Evolutionary conservation across 2,797 vertebrate genomes (phyloP), one percentile per base, ranked within the genome.

Genomic region (Microcaecilia unicolor): DNA sequence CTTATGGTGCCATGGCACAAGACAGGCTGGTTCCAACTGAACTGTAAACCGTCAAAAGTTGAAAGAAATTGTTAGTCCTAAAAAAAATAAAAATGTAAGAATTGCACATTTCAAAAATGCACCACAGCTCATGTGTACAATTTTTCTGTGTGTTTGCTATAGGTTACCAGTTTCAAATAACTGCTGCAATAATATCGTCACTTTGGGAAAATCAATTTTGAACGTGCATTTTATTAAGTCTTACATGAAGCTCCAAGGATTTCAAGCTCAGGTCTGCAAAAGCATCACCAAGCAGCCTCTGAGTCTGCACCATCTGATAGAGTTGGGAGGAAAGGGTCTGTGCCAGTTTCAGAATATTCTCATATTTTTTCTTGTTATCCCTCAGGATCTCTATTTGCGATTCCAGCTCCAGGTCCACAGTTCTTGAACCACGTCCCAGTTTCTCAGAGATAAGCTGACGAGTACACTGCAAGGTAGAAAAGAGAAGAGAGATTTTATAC

Each of bases 261-360:
- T 99, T 99, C 67, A 97, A 88, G 76, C 96, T 97, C 66, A 99
- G 86, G 79, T 99, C 96, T 13, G 92, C 88, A 51, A 99, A 99
- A 5, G 90, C 90, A 25, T 99, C 95, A 37, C 95, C 96, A 52
- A 99, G 86, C 46, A 95, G 91, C 67, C 85, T 86, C 72, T 99
- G 96, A 4, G 96, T 99, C 67, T 92, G 88, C 39, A 98, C 89
- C 68, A 98, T 91, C 78, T 92, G 92, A 41, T 86, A 86, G 54
- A 99, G 89, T 67, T 99, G 96, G 12, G 31, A 69, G 24, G 87
- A 86, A 61, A 99, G 74, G 0, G 82, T 95, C 72, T 96, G 94
- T 10, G 95, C 91, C 72, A 99, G 78, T 63, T 64, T 88, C 64
- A 98, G 77, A 41, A 99, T 80, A 45, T 95, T 78, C 76, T 98